These are phyloP conservation scores for Zoroaster sp. DNA, from an alignment of 53 echinoderm and acorn worm genomes.

Conservation along the genomic window DNA sequence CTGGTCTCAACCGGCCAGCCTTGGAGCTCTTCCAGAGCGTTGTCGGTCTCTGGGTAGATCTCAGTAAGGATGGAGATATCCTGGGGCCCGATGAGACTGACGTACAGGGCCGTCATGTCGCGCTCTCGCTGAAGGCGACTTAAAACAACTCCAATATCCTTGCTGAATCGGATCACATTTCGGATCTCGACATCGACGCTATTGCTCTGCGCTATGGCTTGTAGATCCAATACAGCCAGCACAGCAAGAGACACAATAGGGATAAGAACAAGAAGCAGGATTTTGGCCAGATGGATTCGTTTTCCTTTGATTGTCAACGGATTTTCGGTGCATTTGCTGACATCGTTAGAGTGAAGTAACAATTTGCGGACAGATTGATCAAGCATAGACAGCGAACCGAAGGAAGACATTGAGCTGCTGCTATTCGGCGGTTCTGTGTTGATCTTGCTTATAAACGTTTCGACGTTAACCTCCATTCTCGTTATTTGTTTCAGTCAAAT, in stretches of 20 bases:
- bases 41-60: conserved; percentile 80
- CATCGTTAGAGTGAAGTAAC: conserved; percentile 46
- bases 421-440: not conserved
- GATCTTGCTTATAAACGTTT: not conserved
- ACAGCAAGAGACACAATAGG: conserved; percentile 77
- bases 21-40: conserved; percentile 72
- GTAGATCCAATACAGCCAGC: conserved; percentile 69
- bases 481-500: not conserved
- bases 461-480: not conserved
- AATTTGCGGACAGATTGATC: conserved; percentile 28
- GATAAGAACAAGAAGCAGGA: conserved; percentile 73
- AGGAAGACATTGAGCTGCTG: conserved; percentile 36
- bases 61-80: conserved; percentile 76
- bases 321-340: conserved; percentile 73
- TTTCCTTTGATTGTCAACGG: conserved; percentile 80
- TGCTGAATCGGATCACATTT: conserved; percentile 84
- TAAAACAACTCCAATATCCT: conserved; percentile 80
- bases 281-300: conserved; percentile 80
- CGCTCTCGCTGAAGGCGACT: conserved; percentile 81
- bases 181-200: conserved; percentile 76
- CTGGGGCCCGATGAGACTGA: conserved; percentile 82
- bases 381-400: conserved; percentile 61
- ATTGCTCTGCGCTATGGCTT: conserved; percentile 51
- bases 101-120: conserved; percentile 87
- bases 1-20: conserved; percentile 87